Evolutionary conservation across 2,797 vertebrate genomes (phyloP).

Genomic region (Gobio occitaniae): DNA sequence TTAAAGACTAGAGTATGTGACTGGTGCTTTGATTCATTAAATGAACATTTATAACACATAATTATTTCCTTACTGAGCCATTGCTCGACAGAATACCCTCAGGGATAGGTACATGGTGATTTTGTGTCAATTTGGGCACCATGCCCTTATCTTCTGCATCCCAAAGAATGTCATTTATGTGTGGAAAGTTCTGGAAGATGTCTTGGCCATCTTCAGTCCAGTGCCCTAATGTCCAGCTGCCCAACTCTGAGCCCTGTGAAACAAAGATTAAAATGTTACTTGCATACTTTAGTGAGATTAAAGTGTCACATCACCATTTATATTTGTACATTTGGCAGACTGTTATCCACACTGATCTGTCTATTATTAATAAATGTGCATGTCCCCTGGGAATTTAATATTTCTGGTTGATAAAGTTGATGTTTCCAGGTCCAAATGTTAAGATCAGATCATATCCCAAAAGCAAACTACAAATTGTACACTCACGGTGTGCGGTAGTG

Average conservation of each 20-base stretch:
- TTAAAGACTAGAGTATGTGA: not conserved
- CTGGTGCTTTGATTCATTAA: not conserved
- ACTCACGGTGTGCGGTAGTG: not conserved
- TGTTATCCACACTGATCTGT: not conserved
- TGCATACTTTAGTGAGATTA: not conserved
- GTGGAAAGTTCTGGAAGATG: slow-evolving; percentile 96
- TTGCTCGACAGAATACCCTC: slow-evolving; percentile 82
- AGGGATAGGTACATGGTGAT: slow-evolving; percentile 90
- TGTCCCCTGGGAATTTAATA: not conserved
- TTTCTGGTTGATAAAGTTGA: not conserved
- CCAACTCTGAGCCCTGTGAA: slow-evolving; percentile 93
- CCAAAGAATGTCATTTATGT: slow-evolving; percentile 90
- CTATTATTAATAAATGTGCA: not conserved
- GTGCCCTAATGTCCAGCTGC: slow-evolving; percentile 92
- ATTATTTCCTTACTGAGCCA: slow-evolving; percentile 79
- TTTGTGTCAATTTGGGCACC: slow-evolving; percentile 88
- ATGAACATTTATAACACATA: not conserved
- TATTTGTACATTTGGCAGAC: not conserved
- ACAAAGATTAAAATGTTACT: not conserved
- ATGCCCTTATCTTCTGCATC: slow-evolving; percentile 89
- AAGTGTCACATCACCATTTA: not conserved
- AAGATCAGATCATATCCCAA: not conserved
- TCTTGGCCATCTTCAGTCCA: slow-evolving; percentile 93
- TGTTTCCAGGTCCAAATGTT: not conserved
- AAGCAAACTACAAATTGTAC: not conserved